Evolutionary conservation across 2,113 vertebrate genomes (phyloP).

Genomic region (Zeus faber): DNA sequence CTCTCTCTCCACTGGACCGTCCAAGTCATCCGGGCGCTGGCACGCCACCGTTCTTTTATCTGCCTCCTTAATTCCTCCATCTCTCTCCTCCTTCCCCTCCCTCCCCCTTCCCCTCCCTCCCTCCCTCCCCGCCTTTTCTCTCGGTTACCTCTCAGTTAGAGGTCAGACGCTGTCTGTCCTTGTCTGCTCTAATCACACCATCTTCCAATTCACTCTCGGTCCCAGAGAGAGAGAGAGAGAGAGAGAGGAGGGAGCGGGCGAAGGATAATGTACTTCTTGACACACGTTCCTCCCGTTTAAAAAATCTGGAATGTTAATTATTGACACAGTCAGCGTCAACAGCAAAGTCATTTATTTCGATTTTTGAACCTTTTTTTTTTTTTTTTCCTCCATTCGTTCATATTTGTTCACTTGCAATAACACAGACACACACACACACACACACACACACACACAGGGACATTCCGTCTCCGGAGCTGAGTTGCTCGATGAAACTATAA

Average conservation of each 20-base stretch:
- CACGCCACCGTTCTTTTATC: no score
- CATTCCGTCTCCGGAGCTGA: no score
- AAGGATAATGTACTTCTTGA: background rate
- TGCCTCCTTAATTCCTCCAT: no score
- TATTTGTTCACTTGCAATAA: no score
- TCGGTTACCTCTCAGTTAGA: constrained; percentile 29
- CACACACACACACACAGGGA: no score
- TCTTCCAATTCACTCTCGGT: constrained; percentile 43
- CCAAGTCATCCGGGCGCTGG: no score
- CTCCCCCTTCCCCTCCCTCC: background rate
- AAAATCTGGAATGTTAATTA: background rate
- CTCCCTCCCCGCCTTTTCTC: constrained; percentile 14
- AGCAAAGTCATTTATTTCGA: no score
- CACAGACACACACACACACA: no score
- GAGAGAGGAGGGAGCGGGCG: background rate
- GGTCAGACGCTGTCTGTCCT: constrained; percentile 45
- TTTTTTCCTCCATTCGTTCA: no score
- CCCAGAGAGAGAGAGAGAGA: constrained; percentile 6
- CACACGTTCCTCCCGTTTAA: background rate
- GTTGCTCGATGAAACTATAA: no score
- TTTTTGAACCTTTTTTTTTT: no score
- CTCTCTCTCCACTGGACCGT: no score
- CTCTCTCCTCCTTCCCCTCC: background rate
- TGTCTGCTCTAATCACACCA: constrained; percentile 47
- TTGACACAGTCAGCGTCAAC: background rate